phyloP scores from a whole-genome alignment of 2,888 invertebrate genomes.

The Pristionchus mayeri region DNA sequence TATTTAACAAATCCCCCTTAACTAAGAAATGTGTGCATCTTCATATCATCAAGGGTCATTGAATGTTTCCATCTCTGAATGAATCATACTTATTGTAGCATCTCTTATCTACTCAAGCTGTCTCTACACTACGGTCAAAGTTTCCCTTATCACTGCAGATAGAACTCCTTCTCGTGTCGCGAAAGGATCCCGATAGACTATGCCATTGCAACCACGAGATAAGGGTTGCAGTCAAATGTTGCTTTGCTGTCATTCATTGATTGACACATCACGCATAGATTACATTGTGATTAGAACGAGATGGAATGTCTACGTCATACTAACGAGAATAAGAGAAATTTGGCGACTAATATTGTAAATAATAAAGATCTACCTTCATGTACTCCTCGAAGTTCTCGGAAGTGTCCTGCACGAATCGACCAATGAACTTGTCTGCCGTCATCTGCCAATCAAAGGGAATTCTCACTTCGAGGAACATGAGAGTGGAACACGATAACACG shows the following conservation, averaged over 20 bases:
- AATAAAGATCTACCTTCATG: constrained; percentile 57
- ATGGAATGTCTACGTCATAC: not conserved
- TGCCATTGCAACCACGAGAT: constrained; percentile 11
- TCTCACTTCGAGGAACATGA: not conserved
- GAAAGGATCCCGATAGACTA: constrained; percentile 30
- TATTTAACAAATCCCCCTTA: not conserved
- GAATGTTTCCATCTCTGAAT: not conserved
- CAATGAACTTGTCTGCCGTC: constrained; percentile 56
- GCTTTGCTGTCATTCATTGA: not conserved
- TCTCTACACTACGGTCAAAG: constrained; percentile 31
- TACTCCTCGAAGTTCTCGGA: constrained; percentile 69
- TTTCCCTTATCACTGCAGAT: constrained; percentile 25
- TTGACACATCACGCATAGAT: constrained; percentile 9
- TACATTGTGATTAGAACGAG: not conserved
- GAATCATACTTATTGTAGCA: constrained; percentile 4
- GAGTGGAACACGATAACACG: not conserved
- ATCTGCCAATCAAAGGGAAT: not conserved
- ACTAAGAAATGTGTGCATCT: too few species aligned
- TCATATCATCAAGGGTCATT: not conserved
- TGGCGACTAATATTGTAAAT: not conserved
- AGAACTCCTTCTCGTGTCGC: not conserved
- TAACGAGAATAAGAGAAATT: not conserved
- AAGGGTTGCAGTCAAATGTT: constrained; percentile 11
- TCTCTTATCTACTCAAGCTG: not conserved
- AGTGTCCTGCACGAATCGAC: constrained; percentile 61